Base-by-base conservation (phyloP, 2,888 invertebrate genomes). In the Pasiphila rectangulata region DNA sequence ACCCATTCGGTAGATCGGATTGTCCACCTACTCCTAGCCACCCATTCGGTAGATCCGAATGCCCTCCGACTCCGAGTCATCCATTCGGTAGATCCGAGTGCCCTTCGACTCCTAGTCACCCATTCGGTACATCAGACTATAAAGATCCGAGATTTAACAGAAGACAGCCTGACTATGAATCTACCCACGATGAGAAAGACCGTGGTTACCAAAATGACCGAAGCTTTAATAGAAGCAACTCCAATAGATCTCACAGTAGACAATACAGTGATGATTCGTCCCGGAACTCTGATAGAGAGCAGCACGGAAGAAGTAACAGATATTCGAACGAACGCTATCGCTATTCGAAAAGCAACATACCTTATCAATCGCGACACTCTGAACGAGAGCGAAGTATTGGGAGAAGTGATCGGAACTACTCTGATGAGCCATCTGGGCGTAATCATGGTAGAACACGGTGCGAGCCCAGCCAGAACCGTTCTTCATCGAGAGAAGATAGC, bases 91-190 rank as follows among this genome's bases (percentile, higher is more conserved):
- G 65, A 42, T 50, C 56, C 2, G 67, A 67, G 9, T 57, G 63
- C 23, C 69, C 69, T 1, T 3, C 47, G 1, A 60, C 76, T 0
- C 76, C 79, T 1, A 72, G 45, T 25, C 72, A 72, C 47, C 51
- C 68, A 3, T 72, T 68, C 19, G 68, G 64, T 4, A 44, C 66
- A 59, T 44, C 58, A 2, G 68, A 69, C 17, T 56, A 37, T 13
- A 75, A 79, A 56, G 83, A 83, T 66, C 81, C 79, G 4, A 78
- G 83, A 57, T 54, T 79, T 9, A 71, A 76, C 49, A 75, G 82
- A 69, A 69, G 55, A 32, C 49, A 37, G 51, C 51, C 63, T 15
- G 80, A 83, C 2, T 67, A 66, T 46, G 77, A 79, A 51, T 45
- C 55, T 46, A 58, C 60, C 3, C 59, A 65, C 10, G 69, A 74